These are phyloP conservation scores for Pardosa pseudoannulata DNA, from an alignment of 2,888 invertebrate genomes.

Conservation along the genomic window DNA sequence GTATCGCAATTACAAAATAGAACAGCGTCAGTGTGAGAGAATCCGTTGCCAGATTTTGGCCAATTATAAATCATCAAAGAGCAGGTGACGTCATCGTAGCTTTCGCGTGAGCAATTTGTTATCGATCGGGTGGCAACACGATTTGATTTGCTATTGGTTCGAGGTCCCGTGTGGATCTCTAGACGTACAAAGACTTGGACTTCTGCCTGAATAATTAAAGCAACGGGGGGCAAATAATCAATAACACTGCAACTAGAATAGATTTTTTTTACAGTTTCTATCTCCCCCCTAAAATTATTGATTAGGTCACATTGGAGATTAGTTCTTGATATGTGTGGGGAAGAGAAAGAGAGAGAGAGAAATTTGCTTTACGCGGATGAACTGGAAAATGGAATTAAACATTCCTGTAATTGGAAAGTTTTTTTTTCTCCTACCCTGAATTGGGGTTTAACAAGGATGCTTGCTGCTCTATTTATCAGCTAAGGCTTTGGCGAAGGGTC, in stretches of 20 bases:
- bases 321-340: conserved; percentile 63
- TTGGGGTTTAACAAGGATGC: conserved; percentile 57
- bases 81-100: conserved; percentile 72
- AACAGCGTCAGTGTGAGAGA: conserved; percentile 61
- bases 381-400: conserved; percentile 72
- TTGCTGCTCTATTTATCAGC: conserved; percentile 62
- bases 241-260: conserved; percentile 70
- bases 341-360: conserved; percentile 22
- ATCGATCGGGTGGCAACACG: conserved; percentile 71
- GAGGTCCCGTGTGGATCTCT: conserved; percentile 59
- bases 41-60: conserved; percentile 71
- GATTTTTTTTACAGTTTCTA: conserved; percentile 44
- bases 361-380: conserved; percentile 67
- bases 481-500: conserved; percentile 23
- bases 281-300: conserved; percentile 53
- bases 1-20: conserved; percentile 60
- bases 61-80: conserved; percentile 73
- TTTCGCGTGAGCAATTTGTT: conserved; percentile 73
- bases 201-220: conserved; percentile 72
- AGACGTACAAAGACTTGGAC: conserved; percentile 70
- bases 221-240: conserved; percentile 71
- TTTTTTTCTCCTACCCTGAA: conserved; percentile 27
- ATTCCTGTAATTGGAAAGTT: conserved; percentile 71
- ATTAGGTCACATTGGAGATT: conserved; percentile 70
- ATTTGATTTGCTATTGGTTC: conserved; percentile 72